Evolutionary conservation across 1,140 invertebrate species (phyloP).

Genomic region (Carposina sasakii): DNA sequence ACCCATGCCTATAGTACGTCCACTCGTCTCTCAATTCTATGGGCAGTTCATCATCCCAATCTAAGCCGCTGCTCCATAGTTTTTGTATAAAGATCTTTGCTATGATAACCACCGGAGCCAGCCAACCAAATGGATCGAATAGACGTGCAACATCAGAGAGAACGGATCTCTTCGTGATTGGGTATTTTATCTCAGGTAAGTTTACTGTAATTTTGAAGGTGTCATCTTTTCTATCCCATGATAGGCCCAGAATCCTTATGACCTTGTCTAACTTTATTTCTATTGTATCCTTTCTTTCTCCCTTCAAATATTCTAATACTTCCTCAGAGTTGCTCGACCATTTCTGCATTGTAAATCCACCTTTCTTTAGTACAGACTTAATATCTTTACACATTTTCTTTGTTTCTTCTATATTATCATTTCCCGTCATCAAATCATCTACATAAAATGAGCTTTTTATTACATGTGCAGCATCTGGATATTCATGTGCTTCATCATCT

Average conservation of each 20-base stretch:
- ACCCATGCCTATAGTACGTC: conserved; percentile 19
- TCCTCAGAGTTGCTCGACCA: conserved; percentile 39
- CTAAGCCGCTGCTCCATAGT: conserved; percentile 35
- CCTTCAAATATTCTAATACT: conserved; percentile 17
- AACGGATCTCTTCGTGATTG: conserved; percentile 34
- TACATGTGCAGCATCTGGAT: conserved; percentile 15
- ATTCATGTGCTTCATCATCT: conserved; percentile 25
- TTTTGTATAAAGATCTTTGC: conserved; percentile 53
- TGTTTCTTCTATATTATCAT: conserved; percentile 17
- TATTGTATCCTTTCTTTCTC: conserved; percentile 14
- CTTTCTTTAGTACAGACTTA: conserved; percentile 21
- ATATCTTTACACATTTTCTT: conserved; percentile 17
- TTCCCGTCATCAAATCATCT: conserved; percentile 41
- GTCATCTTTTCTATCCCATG: conserved; percentile 26
- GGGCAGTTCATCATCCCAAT: conserved; percentile 47
- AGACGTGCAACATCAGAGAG: conserved; percentile 44
- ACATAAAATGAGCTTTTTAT: conserved; percentile 37
- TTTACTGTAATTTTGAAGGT: conserved; percentile 27
- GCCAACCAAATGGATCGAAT: conserved; percentile 46
- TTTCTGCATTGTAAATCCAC: conserved; percentile 54
- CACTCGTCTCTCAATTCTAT: conserved; percentile 20
- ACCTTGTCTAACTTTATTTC: conserved; percentile 29
- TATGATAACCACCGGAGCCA: conserved; percentile 41
- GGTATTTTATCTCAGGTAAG: conserved; percentile 16
- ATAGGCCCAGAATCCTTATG: conserved; percentile 28